Percentiles rank a stretch among this genome's conserved stretches.
phyloP scores from a whole-genome alignment of 2,888 invertebrate genomes.

The Dolichopus griseipennis region DNA sequence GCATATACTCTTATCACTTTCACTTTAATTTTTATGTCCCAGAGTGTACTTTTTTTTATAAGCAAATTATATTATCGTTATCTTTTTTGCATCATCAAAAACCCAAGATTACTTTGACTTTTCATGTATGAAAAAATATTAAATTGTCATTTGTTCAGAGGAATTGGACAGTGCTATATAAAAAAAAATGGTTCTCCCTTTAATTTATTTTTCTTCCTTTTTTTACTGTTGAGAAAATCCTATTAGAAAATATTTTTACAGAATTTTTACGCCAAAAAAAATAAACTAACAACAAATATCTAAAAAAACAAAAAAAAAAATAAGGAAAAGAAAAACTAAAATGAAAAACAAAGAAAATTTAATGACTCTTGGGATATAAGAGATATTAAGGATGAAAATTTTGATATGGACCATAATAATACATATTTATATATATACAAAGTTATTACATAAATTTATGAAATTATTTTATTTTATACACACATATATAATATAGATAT shows the following conservation, averaged over 20 bases:
- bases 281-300: too few species aligned
- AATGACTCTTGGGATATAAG: neutral
- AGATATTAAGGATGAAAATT: neutral
- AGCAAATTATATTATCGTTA: neutral
- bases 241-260: neutral
- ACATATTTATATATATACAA: too few species aligned
- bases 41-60: neutral
- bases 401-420: neutral
- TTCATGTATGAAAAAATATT: conserved; percentile 1
- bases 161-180: neutral
- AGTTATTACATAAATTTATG: conserved; percentile 6
- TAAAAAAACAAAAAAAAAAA: too few species aligned
- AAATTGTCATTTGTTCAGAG: neutral
- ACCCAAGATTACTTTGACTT: conserved; percentile 4
- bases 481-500: too few species aligned
- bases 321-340: neutral
- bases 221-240: neutral
- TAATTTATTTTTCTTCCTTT: neutral
- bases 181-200: neutral
- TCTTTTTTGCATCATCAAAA: conserved; percentile 5
- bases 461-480: neutral
- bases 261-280: neutral
- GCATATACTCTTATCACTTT: too few species aligned
- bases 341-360: neutral
- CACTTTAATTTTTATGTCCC: neutral